Conservation (phyloP, 1,140 invertebrate genomes). For the Hyles euphorbiae region DNA sequence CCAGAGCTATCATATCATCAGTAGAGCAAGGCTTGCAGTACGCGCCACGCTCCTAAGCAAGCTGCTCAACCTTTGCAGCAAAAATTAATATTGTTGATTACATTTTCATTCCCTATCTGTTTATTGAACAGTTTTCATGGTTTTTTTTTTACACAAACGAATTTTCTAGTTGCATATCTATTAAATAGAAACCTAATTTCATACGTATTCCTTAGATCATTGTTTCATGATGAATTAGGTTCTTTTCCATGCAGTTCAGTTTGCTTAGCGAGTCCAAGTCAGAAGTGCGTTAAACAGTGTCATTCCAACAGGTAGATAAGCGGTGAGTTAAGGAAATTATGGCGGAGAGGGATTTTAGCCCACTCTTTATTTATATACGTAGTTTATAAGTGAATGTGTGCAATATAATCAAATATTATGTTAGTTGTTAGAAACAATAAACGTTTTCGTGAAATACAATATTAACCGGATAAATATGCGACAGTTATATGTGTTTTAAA, state of each 20-base stretch:
- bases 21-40: constrained; percentile 62
- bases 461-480: constrained; percentile 10
- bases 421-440: constrained; percentile 53
- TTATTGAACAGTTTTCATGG: no score
- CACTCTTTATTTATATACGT: constrained; percentile 57
- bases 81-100: no score
- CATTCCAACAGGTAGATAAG: constrained; percentile 68
- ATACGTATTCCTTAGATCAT: no score
- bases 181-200: no score
- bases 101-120: no score
- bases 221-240: no score
- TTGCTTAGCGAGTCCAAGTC: constrained; percentile 57
- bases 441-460: constrained; percentile 21
- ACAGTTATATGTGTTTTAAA: background rate
- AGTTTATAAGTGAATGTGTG: constrained; percentile 63
- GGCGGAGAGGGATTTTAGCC: constrained; percentile 72
- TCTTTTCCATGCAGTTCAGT: constrained; percentile 17
- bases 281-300: constrained; percentile 52
- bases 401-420: constrained; percentile 65
- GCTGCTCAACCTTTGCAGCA: constrained; percentile 18
- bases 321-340: constrained; percentile 72
- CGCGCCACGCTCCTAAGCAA: constrained; percentile 57
- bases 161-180: no score
- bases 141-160: no score
- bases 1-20: constrained; percentile 43